phyloP scores from a whole-genome alignment of 2,797 vertebrate species.

The Molothrus ater region DNA sequence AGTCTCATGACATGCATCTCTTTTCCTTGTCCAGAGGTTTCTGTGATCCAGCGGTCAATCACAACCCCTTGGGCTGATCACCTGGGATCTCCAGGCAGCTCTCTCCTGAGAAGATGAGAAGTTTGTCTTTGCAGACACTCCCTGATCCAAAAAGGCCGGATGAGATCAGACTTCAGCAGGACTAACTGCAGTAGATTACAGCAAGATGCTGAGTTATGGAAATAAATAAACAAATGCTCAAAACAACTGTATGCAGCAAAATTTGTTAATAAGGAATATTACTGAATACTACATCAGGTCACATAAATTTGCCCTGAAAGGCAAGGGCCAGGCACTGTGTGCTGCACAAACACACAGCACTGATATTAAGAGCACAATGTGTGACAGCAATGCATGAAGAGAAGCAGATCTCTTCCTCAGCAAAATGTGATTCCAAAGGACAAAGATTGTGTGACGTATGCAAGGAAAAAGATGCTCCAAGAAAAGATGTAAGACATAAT shows the following conservation, averaged over 20 bases:
- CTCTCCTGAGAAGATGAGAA: neutral
- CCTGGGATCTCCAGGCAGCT: neutral
- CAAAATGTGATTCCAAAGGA: neutral
- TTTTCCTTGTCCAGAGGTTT: neutral
- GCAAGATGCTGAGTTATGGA: neutral
- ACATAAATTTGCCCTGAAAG: neutral
- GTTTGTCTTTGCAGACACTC: neutral
- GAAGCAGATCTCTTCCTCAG: neutral
- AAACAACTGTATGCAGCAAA: neutral
- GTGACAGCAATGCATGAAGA: neutral
- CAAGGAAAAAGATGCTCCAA: neutral
- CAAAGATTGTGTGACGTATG: neutral
- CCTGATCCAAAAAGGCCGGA: neutral
- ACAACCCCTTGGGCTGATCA: neutral
- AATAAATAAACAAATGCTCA: neutral
- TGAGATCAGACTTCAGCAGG: neutral
- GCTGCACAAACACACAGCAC: neutral
- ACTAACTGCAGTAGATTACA: neutral
- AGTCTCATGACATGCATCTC: accelerated
- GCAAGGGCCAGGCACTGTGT: neutral
- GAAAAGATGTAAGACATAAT: neutral
- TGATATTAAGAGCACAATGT: neutral
- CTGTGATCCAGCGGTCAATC: neutral
- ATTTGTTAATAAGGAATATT: neutral
- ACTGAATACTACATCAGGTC: neutral